Percentiles rank a stretch among this genome's conserved stretches.
Evolutionary conservation across 2,113 vertebrate species (phyloP).

Genomic region (Oreocharis arfaki): DNA sequence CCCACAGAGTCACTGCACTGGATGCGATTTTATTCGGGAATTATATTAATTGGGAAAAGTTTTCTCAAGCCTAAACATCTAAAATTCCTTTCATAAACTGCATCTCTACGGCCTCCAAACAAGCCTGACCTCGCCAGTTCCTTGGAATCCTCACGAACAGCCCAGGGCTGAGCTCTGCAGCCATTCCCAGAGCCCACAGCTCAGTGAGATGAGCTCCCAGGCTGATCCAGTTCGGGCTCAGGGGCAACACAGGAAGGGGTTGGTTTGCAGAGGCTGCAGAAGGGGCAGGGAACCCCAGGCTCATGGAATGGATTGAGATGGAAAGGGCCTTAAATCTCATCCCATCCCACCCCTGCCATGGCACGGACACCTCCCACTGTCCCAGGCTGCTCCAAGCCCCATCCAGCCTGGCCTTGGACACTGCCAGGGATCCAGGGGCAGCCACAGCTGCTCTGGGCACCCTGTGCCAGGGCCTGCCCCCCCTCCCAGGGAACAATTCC

Average conservation of each 20-base stretch:
- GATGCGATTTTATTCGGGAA: too few species aligned
- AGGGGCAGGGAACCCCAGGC: not conserved
- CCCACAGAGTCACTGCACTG: not conserved
- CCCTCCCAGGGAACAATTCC: not conserved
- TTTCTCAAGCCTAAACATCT: rapidly evolving
- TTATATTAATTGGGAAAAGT: not conserved
- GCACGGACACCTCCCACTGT: not conserved
- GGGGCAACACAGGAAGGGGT: not conserved
- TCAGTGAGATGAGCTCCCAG: not conserved
- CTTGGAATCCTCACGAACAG: rapidly evolving
- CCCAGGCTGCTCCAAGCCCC: not conserved
- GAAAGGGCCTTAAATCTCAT: too few species aligned
- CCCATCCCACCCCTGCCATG: not conserved
- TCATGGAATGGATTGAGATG: too few species aligned
- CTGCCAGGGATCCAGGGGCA: not conserved
- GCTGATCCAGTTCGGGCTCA: not conserved
- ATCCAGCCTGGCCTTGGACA: not conserved
- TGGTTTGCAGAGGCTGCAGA: not conserved
- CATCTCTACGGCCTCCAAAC: not conserved
- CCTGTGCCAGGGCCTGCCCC: not conserved
- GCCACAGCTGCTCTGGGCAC: not conserved
- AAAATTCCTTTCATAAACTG: not conserved
- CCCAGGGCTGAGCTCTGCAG: rapidly evolving
- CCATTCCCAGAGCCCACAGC: not conserved
- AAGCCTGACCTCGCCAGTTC: not conserved